Base-by-base conservation (phyloP, 2,888 invertebrate species). In the Temnothorax rugatulus region DNA sequence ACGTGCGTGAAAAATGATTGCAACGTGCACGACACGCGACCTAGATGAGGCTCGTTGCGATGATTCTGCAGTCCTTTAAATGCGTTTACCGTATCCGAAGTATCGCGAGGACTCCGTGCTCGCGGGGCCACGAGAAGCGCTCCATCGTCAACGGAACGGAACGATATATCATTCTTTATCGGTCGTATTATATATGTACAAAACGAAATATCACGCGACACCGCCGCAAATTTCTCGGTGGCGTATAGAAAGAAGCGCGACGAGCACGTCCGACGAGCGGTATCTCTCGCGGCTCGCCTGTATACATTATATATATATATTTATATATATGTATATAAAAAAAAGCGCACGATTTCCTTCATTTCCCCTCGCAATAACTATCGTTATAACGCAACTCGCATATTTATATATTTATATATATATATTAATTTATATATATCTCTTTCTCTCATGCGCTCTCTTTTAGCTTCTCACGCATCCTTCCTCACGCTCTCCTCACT, bases 331-430 rank as follows among this genome's bases (percentile, higher is more conserved):
- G 71, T 64, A 11, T 34, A 34, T 34, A 59, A 54, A 50, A 54
- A 81, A 84, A 87, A 71, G 88, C 86, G 88, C 86, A 85, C 86
- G 64, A 84, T 77, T 90, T 85, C 79, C 75, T 82, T 84, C 57
- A 64, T 71, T 83, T 77, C 77, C 83, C 83, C 83, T 84, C 84
- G 85, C 85, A 83, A 76, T 87, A 79, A 81, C 82, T 91, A 91
- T 84, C 84, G 75, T 89, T 85, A 90, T 64, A 64, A 91, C 88
- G 84, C 89, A 90, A 91, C 83, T 88, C 74, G 54, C 83, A 82
- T 88, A 82, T 84, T 61, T 76, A 89, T 89, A 84, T 87, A 71
- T 84, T 63, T 83, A 73, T 82, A 84, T 83, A 50, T 71, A 82
- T 73, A 81, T 73, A 54, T 54, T 57, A 59, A 68, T 47, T 68